Conservation (phyloP, 2,888 invertebrate species). For the Sisyra terminalis region DNA sequence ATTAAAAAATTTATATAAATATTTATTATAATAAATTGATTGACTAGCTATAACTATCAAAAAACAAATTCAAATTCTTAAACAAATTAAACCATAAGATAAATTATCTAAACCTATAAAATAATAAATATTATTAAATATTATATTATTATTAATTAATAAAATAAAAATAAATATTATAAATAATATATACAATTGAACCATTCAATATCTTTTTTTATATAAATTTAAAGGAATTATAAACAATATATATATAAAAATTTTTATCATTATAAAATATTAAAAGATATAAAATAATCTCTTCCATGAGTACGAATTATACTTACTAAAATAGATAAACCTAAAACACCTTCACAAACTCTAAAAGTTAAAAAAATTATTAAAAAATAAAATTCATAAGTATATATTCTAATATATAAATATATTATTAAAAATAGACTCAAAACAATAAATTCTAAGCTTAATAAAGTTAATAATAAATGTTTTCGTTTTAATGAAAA, state of each 20-base stretch:
- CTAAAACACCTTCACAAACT: too few species aligned
- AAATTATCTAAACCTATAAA: conserved; percentile 32
- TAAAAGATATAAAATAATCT: conserved; percentile 44
- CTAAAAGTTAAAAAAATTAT: too few species aligned
- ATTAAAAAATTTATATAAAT: too few species aligned
- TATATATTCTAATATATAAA: conserved; percentile 28
- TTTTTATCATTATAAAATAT: conserved; percentile 35
- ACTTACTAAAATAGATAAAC: conserved; percentile 38
- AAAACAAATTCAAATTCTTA: conserved; percentile 35
- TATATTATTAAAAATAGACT: conserved; percentile 34
- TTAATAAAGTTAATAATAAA: conserved; percentile 40
- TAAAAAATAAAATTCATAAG: conserved; percentile 35
- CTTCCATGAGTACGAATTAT: conserved; percentile 43
- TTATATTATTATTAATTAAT: too few species aligned
- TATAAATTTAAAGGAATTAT: too few species aligned
- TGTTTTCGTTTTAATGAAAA: conserved; percentile 14
- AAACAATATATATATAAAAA: too few species aligned
- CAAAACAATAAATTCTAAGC: conserved; percentile 42
- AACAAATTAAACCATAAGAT: conserved; percentile 29
- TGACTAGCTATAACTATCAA: conserved; percentile 37
- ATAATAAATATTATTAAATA: conserved; percentile 36
- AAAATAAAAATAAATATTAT: too few species aligned
- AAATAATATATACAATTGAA: too few species aligned
- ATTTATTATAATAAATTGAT: too few species aligned
- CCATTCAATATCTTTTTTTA: too few species aligned